Percentiles rank a stretch among this genome's conserved stretches.
phyloP scores from a whole-genome alignment of 2,113 vertebrate species.

The Leucoraja erinaceus region DNA sequence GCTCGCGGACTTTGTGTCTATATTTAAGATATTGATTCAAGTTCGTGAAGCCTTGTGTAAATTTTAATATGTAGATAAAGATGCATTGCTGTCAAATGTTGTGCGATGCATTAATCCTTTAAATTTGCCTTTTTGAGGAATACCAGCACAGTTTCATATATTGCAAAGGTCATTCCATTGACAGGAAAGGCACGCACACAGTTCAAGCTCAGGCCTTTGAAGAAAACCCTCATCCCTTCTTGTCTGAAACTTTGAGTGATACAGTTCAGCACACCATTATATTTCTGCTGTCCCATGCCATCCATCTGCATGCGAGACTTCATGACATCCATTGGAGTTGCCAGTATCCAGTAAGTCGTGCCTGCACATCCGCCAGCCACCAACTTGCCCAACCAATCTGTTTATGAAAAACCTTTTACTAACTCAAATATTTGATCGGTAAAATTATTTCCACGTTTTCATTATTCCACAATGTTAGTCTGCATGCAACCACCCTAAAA shows the following conservation, averaged over 20 bases:
- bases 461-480: neutral
- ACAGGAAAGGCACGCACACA: conserved; percentile 79
- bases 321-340: conserved; percentile 86
- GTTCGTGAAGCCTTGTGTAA: neutral
- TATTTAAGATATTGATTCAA: neutral
- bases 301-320: conserved; percentile 81
- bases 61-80: neutral
- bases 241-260: conserved; percentile 59
- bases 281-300: conserved; percentile 57
- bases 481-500: neutral
- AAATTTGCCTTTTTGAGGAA: conserved; percentile 44
- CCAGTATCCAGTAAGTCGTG: conserved; percentile 71
- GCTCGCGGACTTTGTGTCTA: too few species aligned
- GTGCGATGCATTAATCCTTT: neutral
- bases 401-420: neutral
- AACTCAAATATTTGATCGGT: neutral
- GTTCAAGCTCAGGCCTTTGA: conserved; percentile 76
- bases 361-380: conserved; percentile 77
- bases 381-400: conserved; percentile 68
- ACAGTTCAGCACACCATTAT: conserved; percentile 75
- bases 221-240: conserved; percentile 73
- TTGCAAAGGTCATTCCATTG: conserved; percentile 79
- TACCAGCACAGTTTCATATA: conserved; percentile 67
- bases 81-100: neutral
- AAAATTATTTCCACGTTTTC: neutral